Evolutionary conservation across 1,140 invertebrate species (phyloP).

Genomic region (Bombyx mori): DNA sequence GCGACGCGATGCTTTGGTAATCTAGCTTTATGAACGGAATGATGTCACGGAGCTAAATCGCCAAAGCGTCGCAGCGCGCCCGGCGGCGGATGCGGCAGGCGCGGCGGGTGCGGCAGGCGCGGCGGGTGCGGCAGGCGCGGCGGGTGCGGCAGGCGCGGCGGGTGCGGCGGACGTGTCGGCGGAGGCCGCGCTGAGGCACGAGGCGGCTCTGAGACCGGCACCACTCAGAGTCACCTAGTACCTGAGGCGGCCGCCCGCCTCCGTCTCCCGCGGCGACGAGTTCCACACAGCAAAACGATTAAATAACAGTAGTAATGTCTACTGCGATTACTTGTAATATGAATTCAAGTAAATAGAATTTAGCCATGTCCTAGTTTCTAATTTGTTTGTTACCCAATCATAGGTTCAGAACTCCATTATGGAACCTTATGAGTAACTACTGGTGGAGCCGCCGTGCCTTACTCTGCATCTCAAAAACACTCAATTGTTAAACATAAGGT

Average conservation of each 20-base stretch:
- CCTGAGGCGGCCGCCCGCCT: slow-evolving; percentile 72
- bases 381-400: too few relatives aligned
- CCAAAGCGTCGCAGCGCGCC: slow-evolving; percentile 81
- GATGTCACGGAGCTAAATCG: slow-evolving; percentile 95
- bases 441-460: too few relatives aligned
- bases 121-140: not conserved
- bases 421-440: too few relatives aligned
- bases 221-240: slow-evolving; percentile 88
- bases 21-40: slow-evolving; percentile 89
- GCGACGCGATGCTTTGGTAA: slow-evolving; percentile 88
- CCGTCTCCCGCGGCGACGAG: slow-evolving; percentile 3
- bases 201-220: slow-evolving; percentile 61
- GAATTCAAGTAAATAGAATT: too few relatives aligned
- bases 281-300: too few relatives aligned
- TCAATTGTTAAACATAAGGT: too few relatives aligned
- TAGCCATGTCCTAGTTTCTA: too few relatives aligned
- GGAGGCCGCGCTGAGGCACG: slow-evolving; percentile 37
- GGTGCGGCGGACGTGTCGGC: slow-evolving; percentile 8
- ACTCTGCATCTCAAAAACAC: too few relatives aligned
- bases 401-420: too few relatives aligned
- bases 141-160: slow-evolving; percentile 1
- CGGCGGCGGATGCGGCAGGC: slow-evolving; percentile 4
- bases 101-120: too few relatives aligned
- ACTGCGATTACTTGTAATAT: too few relatives aligned
- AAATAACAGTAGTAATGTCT: too few relatives aligned